These are phyloP conservation scores for Adineta ricciae DNA, from an alignment of 2,888 invertebrate species.

Conservation along the genomic window DNA sequence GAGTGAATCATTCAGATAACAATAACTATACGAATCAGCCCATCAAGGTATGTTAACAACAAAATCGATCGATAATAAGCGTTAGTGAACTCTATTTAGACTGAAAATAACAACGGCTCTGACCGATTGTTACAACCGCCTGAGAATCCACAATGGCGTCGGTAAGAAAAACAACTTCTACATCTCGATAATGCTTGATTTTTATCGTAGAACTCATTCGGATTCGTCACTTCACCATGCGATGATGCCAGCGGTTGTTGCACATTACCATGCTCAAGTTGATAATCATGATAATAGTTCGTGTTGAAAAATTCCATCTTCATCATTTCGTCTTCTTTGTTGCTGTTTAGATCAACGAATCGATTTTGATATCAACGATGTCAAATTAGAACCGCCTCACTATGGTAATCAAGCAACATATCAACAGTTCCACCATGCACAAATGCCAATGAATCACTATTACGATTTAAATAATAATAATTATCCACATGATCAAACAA, in stretches of 20 bases:
- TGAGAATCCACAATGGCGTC: slow-evolving; percentile 2
- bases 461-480: slow-evolving; percentile 3
- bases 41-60: not conserved
- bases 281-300: not conserved
- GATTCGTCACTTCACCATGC: not conserved
- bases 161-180: not conserved
- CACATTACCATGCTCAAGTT: not conserved
- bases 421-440: not conserved
- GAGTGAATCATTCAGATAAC: not conserved
- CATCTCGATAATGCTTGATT: not conserved
- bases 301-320: not conserved
- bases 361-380: not conserved
- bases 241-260: not conserved
- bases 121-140: not conserved
- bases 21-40: not conserved
- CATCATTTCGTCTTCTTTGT: too few relatives aligned
- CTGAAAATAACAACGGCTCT: not conserved
- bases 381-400: not conserved
- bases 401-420: not conserved
- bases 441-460: not conserved
- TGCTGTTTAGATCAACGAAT: not conserved
- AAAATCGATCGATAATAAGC: too few relatives aligned
- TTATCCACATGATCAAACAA: not conserved
- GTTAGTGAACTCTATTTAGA: not conserved
- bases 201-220: not conserved